Conservation (phyloP, 1,140 invertebrate genomes). For the Saxidomus purpurata region DNA sequence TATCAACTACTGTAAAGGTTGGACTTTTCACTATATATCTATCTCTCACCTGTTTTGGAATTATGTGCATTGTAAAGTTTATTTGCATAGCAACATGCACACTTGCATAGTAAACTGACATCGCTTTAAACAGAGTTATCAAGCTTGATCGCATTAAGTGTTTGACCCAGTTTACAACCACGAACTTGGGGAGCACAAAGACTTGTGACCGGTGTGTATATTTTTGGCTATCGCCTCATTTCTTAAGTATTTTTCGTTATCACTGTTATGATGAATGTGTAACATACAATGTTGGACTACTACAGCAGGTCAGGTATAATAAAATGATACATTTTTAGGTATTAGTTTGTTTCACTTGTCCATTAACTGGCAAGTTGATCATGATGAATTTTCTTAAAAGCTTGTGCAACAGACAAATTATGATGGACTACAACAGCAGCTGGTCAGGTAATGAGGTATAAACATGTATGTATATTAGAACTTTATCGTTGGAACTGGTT, state of each 20-base stretch:
- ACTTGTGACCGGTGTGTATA: neutral
- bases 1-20: neutral
- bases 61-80: neutral
- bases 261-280: no score
- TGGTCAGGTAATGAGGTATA: no score
- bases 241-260: neutral
- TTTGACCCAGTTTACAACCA: conserved; percentile 9
- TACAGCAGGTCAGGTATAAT: no score
- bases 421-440: no score
- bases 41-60: neutral
- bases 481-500: no score
- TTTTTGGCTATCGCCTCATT: neutral
- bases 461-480: no score
- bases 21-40: neutral
- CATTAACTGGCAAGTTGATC: no score
- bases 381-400: no score
- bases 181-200: neutral
- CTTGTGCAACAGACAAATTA: no score
- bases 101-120: neutral
- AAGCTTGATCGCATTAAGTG: neutral
- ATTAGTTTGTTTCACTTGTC: no score
- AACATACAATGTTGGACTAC: no score
- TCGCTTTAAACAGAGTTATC: neutral
- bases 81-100: conserved; percentile 2
- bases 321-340: no score